These are phyloP conservation scores for Tachystola acroxantha DNA, from an alignment of 2,888 invertebrate species.

Conservation along the genomic window DNA sequence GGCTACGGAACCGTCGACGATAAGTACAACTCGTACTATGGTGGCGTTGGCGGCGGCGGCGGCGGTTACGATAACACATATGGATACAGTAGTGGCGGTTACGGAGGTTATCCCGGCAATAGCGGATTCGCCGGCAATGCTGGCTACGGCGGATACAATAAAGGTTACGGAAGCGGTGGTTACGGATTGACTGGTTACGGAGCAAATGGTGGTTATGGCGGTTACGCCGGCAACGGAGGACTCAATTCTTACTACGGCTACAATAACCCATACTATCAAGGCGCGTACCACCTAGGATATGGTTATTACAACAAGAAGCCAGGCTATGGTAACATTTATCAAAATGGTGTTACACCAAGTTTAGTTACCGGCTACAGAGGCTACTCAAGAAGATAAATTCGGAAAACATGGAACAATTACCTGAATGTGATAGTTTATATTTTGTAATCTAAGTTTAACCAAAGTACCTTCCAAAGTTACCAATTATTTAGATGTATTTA, in stretches of 20 bases:
- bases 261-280: constrained; percentile 73
- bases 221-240: constrained; percentile 80
- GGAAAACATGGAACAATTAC: background rate
- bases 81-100: constrained; percentile 23
- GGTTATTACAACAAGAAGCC: constrained; percentile 70
- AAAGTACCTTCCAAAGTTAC: constrained; percentile 54
- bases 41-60: constrained; percentile 17
- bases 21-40: constrained; percentile 11
- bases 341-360: constrained; percentile 61
- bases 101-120: constrained; percentile 16
- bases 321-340: constrained; percentile 59
- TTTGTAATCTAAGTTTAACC: constrained; percentile 28
- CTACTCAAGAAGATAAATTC: constrained; percentile 52
- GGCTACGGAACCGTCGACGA: constrained; percentile 8
- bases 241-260: constrained; percentile 78
- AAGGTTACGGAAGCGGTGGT: constrained; percentile 18
- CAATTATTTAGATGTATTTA: constrained; percentile 15
- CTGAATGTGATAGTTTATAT: too few relatives aligned
- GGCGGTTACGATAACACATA: constrained; percentile 12
- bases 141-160: constrained; percentile 14
- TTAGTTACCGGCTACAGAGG: constrained; percentile 73
- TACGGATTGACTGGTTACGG: constrained; percentile 14
- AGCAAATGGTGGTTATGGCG: constrained; percentile 63
- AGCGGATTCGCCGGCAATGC: constrained; percentile 18
- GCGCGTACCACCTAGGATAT: constrained; percentile 77